Conservation (phyloP, 2,113 vertebrate genomes). For the Melanotaenia duboulayi region DNA sequence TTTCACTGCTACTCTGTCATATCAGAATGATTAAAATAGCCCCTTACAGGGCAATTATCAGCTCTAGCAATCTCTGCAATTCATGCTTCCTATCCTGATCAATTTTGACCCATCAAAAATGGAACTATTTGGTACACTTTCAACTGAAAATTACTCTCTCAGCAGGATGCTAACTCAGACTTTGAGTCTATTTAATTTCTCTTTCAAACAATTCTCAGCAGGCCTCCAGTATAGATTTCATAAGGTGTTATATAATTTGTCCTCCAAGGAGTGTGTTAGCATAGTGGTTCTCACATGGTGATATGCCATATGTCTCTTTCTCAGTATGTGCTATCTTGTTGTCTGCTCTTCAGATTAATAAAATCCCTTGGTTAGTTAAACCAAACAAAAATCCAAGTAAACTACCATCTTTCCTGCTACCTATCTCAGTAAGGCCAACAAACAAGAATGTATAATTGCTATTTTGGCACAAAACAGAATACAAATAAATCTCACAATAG, state of each 20-base stretch:
- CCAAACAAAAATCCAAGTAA: slow-evolving; percentile 19
- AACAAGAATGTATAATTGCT: background rate
- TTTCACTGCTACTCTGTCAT: slow-evolving; percentile 21
- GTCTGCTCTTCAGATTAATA: slow-evolving; percentile 40
- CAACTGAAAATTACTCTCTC: slow-evolving; percentile 66
- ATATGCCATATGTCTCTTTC: slow-evolving; percentile 37
- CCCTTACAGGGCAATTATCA: slow-evolving; percentile 36
- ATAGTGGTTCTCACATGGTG: slow-evolving; percentile 31
- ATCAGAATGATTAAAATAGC: slow-evolving; percentile 9
- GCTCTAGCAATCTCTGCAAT: slow-evolving; percentile 18
- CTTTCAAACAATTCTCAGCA: slow-evolving; percentile 64
- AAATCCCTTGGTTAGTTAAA: slow-evolving; percentile 45
- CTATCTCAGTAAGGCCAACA: slow-evolving; percentile 3
- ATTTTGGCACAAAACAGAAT: background rate
- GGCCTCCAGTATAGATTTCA: slow-evolving; percentile 57
- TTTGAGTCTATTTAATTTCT: slow-evolving; percentile 49
- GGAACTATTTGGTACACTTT: slow-evolving; percentile 62
- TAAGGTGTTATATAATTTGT: slow-evolving; percentile 31
- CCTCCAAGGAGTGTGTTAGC: slow-evolving; percentile 30
- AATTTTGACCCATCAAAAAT: slow-evolving; percentile 60
- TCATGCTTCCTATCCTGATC: slow-evolving; percentile 47
- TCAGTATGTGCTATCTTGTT: slow-evolving; percentile 4
- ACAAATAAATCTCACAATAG: background rate
- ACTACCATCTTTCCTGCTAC: slow-evolving; percentile 26
- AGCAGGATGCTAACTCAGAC: slow-evolving; percentile 49